Percentiles rank a stretch among this genome's conserved stretches.
Evolutionary conservation across 2,888 invertebrate genomes (phyloP).

Genomic region (Bimastos eiseni): DNA sequence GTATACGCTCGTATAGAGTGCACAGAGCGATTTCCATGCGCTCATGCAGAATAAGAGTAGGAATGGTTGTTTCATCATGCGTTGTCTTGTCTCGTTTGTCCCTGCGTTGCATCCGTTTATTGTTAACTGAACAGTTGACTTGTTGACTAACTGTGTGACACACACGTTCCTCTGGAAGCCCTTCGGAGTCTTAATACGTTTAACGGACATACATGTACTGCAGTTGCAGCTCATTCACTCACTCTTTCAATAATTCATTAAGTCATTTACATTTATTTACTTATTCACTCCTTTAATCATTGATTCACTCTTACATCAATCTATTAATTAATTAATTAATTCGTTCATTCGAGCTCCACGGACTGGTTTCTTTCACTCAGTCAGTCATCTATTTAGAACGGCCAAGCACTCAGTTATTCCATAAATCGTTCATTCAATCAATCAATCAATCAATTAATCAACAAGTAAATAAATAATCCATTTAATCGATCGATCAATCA

Average conservation of each 20-base stretch:
- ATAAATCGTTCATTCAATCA: neutral
- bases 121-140: neutral
- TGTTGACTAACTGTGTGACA: neutral
- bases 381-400: neutral
- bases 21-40: too few relatives aligned
- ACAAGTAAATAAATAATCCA: too few relatives aligned
- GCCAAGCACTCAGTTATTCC: neutral
- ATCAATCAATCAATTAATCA: too few relatives aligned
- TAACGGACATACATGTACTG: neutral
- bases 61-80: neutral
- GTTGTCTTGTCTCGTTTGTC: neutral
- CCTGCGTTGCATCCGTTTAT: neutral
- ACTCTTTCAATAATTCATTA: neutral
- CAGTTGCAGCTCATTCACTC: neutral
- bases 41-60: neutral
- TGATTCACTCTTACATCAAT: neutral
- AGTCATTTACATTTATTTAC: too few relatives aligned
- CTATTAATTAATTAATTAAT: neutral
- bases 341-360: neutral
- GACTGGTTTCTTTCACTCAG: neutral
- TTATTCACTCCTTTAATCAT: neutral
- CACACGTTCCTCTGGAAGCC: neutral
- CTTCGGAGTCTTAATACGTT: neutral
- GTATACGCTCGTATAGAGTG: too few relatives aligned
- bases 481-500: too few relatives aligned